These are phyloP conservation scores for Tokudaia muenninki DNA, from an alignment of 2,797 vertebrate species.

Conservation along the genomic window DNA sequence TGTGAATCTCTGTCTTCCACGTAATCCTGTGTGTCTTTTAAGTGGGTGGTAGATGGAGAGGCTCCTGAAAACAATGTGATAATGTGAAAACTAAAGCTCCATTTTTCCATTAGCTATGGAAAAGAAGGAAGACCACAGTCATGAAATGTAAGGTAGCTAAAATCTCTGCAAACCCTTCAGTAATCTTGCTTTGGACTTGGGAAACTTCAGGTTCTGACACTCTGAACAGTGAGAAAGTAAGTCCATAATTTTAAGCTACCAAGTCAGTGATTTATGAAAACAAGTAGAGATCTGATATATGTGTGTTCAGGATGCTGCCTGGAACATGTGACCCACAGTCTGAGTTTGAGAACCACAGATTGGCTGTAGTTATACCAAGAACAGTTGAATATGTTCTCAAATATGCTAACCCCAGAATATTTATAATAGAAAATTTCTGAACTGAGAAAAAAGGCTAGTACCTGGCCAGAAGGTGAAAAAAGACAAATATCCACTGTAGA, in stretches of 20 bases:
- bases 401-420: neutral
- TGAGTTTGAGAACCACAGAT: neutral
- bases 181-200: neutral
- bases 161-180: neutral
- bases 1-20: neutral
- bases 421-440: neutral
- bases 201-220: neutral
- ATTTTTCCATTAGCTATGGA: conserved; percentile 13
- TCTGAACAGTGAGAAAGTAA: neutral
- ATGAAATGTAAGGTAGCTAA: neutral
- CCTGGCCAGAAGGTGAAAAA: neutral
- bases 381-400: conserved; percentile 1
- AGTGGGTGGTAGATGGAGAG: neutral
- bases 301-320: neutral
- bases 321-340: neutral
- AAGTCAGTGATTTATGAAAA: neutral
- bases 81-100: neutral
- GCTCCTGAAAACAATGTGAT: neutral
- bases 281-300: neutral
- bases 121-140: neutral
- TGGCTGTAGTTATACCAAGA: neutral
- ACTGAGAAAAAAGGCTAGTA: neutral
- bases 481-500: neutral
- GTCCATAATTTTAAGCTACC: neutral
- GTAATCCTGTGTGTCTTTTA: neutral